Evolutionary conservation across 2,888 invertebrate genomes (phyloP), one percentile per base, ranked within the genome.

Genomic region (Oligia fasciuncula): DNA sequence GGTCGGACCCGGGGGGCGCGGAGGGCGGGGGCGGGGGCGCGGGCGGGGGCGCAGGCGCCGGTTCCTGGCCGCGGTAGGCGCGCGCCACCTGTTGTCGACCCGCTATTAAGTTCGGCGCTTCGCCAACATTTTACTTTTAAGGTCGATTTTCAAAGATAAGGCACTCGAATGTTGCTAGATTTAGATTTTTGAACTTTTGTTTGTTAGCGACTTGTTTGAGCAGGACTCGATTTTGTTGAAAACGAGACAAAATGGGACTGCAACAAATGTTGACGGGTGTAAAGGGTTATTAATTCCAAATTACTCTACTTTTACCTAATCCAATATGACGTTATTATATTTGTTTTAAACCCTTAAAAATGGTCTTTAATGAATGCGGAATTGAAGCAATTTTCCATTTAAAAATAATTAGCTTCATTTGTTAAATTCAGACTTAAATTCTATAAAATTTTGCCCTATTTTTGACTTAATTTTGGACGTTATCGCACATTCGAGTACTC

Each of bases 51-150:
- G 70, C 85, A 5, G 78, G 87, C 84, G 78, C 35, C 11, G 83
- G 83, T 67, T 84, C 81, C 71, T 86, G 83, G 89, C 73, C 86
- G 71, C 77, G 68, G 66, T 79, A 80, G 74, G n/a, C 67, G 19
- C 73, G 29, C 70, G 67, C 65, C 46, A 3, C n/a, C 74, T n/a
- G 91, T 92, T 92, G 93, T 92, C 92, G 94, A 95, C 92, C 91
- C 95, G 95, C 95, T 95, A 95, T 95, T 95, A 94, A 96, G 95
- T 96, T 96, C 91, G 95, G 95, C 96, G 95, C 93, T 94, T 94
- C 93, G 95, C 94, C 94, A 94, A 91, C 93, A 81, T 81, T 69
- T 62, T 43, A 74, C 66, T 77, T 77, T 1, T 69, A 68, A 65
- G 23, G 51, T 76, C 77, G 81, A 85, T 84, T 84, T 68, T 63